These are phyloP conservation scores for Oreotrochilus melanogaster DNA, from an alignment of 2,113 vertebrate species.

Conservation along the genomic window DNA sequence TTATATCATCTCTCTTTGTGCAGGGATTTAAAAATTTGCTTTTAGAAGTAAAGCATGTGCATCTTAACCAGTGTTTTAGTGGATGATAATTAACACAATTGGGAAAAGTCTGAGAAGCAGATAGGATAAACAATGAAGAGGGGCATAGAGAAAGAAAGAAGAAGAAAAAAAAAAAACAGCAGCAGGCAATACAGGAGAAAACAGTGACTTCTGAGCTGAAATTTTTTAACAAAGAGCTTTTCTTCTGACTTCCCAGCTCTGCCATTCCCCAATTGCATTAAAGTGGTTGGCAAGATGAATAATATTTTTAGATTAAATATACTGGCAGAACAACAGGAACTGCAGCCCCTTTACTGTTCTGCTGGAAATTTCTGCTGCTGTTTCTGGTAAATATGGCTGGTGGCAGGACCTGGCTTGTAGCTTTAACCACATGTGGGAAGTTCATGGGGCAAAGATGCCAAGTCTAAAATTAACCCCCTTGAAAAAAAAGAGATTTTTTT, in stretches of 20 bases:
- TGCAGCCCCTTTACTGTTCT: slow-evolving; percentile 73
- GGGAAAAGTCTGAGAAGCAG: slow-evolving; percentile 45
- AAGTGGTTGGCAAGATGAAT: slow-evolving; percentile 64
- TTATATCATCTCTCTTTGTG: background rate
- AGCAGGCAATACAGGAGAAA: slow-evolving; percentile 36
- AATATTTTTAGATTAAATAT: slow-evolving; percentile 73
- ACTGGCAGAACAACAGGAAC: slow-evolving; percentile 75
- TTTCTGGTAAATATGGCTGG: slow-evolving; percentile 80
- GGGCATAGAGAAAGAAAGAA: background rate
- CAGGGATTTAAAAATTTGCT: background rate
- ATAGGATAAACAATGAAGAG: slow-evolving; percentile 31
- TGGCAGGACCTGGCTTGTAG: slow-evolving; percentile 77
- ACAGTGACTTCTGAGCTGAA: slow-evolving; percentile 35
- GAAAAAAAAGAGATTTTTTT: background rate
- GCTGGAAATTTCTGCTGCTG: slow-evolving; percentile 78
- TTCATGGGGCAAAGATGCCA: slow-evolving; percentile 68
- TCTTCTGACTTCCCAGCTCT: slow-evolving; percentile 56
- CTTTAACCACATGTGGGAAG: slow-evolving; percentile 79
- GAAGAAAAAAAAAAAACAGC: background rate
- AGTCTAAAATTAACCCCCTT: slow-evolving; percentile 77
- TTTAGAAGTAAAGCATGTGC: background rate
- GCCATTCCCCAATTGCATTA: slow-evolving; percentile 67
- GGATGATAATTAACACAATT: slow-evolving; percentile 52
- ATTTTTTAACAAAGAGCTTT: slow-evolving; percentile 61
- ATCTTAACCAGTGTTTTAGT: slow-evolving; percentile 24